A percentile compares a stretch with the other conserved stretches of the same genome.
Conservation (phyloP, 2,888 invertebrate genomes). For the Patella depressa region DNA sequence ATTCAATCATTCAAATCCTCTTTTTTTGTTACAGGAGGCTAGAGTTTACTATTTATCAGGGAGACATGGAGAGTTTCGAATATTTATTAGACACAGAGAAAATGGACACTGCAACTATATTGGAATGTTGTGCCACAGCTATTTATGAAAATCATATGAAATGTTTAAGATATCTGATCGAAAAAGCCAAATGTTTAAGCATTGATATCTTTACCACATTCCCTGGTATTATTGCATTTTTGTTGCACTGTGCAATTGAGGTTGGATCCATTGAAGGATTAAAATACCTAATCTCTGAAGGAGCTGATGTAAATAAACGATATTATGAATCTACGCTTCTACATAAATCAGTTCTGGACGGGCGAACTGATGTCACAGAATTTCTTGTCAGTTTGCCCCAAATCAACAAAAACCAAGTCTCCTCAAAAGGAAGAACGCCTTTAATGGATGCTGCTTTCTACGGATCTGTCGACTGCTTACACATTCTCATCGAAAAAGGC, state of each 20-base stretch:
- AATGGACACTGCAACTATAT: constrained; percentile 1
- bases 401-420: constrained; percentile 2
- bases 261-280: background rate
- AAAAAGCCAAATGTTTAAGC: background rate
- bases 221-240: background rate
- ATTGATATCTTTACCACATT: background rate
- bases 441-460: constrained; percentile 10
- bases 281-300: background rate
- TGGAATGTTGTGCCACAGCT: constrained; percentile 9
- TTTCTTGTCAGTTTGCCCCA: background rate
- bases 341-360: background rate
- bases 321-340: constrained; percentile 3
- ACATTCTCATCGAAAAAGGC: constrained; percentile 8
- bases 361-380: constrained; percentile 1
- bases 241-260: background rate
- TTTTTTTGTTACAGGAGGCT: background rate
- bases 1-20: background rate
- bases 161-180: background rate
- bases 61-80: constrained; percentile 6
- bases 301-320: constrained; percentile 9
- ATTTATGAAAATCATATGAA: constrained; percentile 9
- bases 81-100: background rate
- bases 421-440: background rate
- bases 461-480: constrained; percentile 1
- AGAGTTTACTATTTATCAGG: constrained; percentile 8